A percentile compares a stretch with the other conserved stretches of the same genome.
phyloP scores from a whole-genome alignment of 1,140 invertebrate species.

The fruit fly (Drosophila melanogaster) region DNA sequence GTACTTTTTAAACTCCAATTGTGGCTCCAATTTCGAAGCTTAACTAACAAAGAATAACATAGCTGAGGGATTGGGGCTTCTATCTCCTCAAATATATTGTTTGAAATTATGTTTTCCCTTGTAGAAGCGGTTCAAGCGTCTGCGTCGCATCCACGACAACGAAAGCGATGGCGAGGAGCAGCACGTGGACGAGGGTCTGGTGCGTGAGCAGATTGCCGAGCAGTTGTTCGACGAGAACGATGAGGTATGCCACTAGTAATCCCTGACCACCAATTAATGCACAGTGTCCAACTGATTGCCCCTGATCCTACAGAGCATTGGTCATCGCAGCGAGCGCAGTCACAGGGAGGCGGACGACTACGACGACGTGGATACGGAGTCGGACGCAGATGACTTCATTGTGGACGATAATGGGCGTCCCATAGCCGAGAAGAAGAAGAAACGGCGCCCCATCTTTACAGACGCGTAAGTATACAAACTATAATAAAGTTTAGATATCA shows the following conservation, averaged over 20 bases:
- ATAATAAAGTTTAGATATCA: neutral
- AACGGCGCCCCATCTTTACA: slow-evolving; percentile 94
- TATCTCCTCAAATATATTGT: neutral
- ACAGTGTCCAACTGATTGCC: neutral
- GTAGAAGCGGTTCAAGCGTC: slow-evolving; percentile 95
- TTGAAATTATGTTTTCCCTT: slow-evolving; percentile 8
- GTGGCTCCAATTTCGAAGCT: no score
- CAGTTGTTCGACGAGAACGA: slow-evolving; percentile 94
- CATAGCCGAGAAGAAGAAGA: slow-evolving; percentile 94
- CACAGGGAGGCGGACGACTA: slow-evolving; percentile 88
- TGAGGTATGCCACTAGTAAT: slow-evolving; percentile 87
- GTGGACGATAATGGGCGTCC: slow-evolving; percentile 98
- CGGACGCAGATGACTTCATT: slow-evolving; percentile 98
- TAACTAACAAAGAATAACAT: no score
- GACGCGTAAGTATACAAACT: slow-evolving; percentile 90
- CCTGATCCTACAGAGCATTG: slow-evolving; percentile 89
- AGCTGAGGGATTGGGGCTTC: no score
- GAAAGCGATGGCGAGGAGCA: slow-evolving; percentile 93
- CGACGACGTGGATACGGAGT: slow-evolving; percentile 92
- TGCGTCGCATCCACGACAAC: slow-evolving; percentile 93
- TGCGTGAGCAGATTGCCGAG: slow-evolving; percentile 94
- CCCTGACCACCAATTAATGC: neutral
- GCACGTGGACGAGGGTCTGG: slow-evolving; percentile 89
- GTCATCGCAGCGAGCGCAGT: slow-evolving; percentile 89
- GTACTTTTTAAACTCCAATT: no score